phyloP scores from a whole-genome alignment of 2,113 vertebrate species.

The Bubo blakistoni region DNA sequence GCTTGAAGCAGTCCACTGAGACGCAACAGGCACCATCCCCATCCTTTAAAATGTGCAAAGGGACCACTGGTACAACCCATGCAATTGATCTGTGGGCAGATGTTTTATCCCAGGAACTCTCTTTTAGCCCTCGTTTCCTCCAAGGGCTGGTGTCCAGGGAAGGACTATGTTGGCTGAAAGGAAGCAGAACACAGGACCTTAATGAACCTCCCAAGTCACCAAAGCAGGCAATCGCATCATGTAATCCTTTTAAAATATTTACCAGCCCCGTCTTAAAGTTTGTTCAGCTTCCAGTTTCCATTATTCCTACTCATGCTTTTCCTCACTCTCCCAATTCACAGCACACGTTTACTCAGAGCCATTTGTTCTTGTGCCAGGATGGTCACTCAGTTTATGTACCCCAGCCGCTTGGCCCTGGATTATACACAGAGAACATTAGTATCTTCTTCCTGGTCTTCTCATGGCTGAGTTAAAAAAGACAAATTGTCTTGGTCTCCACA shows the following conservation, averaged over 20 bases:
- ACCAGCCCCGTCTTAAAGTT: background rate
- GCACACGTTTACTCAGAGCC: background rate
- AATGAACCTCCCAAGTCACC: background rate
- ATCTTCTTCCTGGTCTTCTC: background rate
- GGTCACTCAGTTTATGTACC: background rate
- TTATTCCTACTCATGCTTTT: background rate
- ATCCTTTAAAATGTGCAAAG: background rate
- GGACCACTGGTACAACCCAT: background rate
- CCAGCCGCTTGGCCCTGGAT: background rate
- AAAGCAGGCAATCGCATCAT: background rate
- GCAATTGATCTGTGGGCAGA: background rate
- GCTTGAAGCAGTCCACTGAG: background rate
- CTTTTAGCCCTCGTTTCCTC: background rate
- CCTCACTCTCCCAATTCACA: background rate
- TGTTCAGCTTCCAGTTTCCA: conserved; percentile 27
- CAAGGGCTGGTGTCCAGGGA: background rate
- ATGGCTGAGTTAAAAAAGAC: background rate
- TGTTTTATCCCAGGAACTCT: background rate
- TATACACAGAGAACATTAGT: background rate
- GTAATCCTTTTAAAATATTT: conserved; percentile 5
- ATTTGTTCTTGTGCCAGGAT: background rate
- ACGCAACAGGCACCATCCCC: accelerated
- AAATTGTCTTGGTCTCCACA: background rate
- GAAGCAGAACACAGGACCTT: background rate
- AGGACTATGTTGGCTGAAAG: background rate